A percentile compares a stretch with the other conserved stretches of the same genome.
phyloP scores from a whole-genome alignment of 2,888 invertebrate genomes.

The Monoplex corrugatus region DNA sequence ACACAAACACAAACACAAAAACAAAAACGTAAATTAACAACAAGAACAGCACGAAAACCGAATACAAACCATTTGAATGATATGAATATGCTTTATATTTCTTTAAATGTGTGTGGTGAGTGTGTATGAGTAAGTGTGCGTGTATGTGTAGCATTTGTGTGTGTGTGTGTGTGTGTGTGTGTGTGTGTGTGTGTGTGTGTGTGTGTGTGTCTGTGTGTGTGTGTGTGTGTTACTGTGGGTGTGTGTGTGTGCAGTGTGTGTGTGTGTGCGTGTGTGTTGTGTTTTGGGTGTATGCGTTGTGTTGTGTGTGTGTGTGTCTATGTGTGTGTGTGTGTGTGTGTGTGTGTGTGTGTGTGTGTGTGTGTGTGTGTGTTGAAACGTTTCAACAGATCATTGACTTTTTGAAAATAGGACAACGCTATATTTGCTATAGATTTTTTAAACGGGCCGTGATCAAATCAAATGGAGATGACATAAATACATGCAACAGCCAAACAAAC shows the following conservation, averaged over 20 bases:
- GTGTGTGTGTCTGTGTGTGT: not conserved
- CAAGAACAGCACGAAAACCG: too few species aligned
- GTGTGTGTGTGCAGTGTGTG: not conserved
- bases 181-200: conserved; percentile 11
- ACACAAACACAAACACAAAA: not conserved
- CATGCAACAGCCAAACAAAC: too few species aligned
- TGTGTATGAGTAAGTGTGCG: not conserved
- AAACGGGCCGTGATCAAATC: too few species aligned
- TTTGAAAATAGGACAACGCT: too few species aligned
- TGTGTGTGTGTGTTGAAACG: too few species aligned
- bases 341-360: not conserved
- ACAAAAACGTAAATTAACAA: too few species aligned
- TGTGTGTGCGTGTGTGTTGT: not conserved
- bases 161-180: conserved; percentile 14
- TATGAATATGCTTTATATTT: too few species aligned
- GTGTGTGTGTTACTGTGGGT: not conserved
- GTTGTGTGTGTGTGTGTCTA: not conserved
- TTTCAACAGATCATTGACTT: too few species aligned
- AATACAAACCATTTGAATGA: too few species aligned
- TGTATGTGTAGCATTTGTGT: not conserved
- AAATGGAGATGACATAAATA: too few species aligned
- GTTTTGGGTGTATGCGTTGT: not conserved
- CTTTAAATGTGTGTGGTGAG: not conserved
- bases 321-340: not conserved
- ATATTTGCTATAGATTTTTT: too few species aligned